Conservation (phyloP, 2,113 vertebrate species). For the Polypterus bichir region DNA sequence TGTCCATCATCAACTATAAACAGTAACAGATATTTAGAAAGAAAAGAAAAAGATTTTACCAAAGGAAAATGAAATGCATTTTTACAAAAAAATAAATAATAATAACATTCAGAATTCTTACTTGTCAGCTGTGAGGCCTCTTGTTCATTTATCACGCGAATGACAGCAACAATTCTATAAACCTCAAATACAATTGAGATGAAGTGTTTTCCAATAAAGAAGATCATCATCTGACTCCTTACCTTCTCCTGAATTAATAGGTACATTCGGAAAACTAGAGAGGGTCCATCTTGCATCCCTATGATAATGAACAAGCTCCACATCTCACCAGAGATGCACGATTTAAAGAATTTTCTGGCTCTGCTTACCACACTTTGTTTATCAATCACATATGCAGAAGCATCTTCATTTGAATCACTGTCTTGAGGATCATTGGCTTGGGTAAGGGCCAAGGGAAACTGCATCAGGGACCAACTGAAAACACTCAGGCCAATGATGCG, state of each 20-base stretch:
- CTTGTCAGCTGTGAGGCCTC: too few relatives aligned
- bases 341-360: background rate
- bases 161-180: slow-evolving; percentile 6
- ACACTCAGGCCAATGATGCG: slow-evolving; percentile 11
- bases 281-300: slow-evolving; percentile 15
- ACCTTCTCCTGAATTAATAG: slow-evolving; percentile 8
- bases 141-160: too few relatives aligned
- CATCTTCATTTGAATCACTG: background rate
- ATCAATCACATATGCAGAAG: too few relatives aligned
- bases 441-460: slow-evolving; percentile 17
- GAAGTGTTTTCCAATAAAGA: slow-evolving; percentile 16
- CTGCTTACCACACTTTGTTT: background rate
- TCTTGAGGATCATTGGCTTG: slow-evolving; percentile 1
- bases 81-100: too few relatives aligned
- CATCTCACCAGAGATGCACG: slow-evolving; percentile 5
- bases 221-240: slow-evolving; percentile 15
- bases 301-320: slow-evolving; percentile 11
- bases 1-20: too few relatives aligned
- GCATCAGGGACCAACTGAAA: slow-evolving; percentile 13
- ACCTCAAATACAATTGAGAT: slow-evolving; percentile 11
- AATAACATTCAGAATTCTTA: too few relatives aligned
- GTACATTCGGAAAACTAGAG: slow-evolving; percentile 15
- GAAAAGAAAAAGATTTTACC: too few relatives aligned
- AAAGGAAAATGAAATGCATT: too few relatives aligned
- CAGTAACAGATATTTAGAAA: too few relatives aligned